Evolutionary conservation across 2,888 invertebrate genomes (phyloP).

Genomic region (Epicampocera succincta): DNA sequence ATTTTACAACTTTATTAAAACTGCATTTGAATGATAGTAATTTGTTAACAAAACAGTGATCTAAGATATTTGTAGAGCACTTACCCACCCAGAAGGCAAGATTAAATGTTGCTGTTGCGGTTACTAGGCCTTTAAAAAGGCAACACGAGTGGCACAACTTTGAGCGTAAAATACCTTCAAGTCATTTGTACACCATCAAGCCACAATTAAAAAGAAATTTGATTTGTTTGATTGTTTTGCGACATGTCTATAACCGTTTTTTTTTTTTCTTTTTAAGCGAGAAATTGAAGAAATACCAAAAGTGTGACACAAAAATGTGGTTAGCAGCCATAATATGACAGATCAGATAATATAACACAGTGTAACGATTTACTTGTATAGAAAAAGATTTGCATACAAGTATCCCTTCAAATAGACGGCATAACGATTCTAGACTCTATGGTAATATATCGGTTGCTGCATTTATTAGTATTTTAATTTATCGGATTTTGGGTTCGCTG

Average conservation of each 20-base stretch:
- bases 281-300: conserved; percentile 26
- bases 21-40: not conserved
- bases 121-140: not conserved
- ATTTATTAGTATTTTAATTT: no score
- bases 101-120: not conserved
- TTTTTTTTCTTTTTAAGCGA: not conserved
- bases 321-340: not conserved
- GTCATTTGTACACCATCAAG: not conserved
- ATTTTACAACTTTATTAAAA: conserved; percentile 15
- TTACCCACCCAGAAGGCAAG: not conserved
- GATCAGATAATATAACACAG: conserved; percentile 4
- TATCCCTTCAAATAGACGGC: no score
- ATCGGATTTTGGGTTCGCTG: no score
- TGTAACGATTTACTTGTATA: not conserved
- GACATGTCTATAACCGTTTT: not conserved
- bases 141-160: not conserved
- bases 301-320: conserved; percentile 22
- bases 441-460: no score
- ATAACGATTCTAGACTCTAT: no score
- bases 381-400: no score
- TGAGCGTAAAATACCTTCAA: conserved; percentile 4
- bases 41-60: conserved; percentile 20
- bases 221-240: not conserved
- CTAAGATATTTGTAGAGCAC: not conserved
- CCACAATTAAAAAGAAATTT: conserved; percentile 42